phyloP scores from a whole-genome alignment of 2,888 invertebrate species.

The Liopterus haemorrhoidalis region DNA sequence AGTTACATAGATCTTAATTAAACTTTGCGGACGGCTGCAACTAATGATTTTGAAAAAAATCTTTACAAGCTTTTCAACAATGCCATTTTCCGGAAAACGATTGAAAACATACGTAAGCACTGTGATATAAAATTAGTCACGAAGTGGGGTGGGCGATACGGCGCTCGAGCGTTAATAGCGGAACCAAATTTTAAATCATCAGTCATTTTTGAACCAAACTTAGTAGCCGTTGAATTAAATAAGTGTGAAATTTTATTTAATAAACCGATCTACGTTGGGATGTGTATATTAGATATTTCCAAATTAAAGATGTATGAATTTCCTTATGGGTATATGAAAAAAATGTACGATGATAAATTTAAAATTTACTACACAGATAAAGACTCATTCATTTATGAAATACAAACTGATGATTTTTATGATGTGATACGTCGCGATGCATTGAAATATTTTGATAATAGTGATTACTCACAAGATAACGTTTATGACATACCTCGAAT shows the following conservation, averaged over 20 bases:
- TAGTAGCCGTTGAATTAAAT: constrained; percentile 36
- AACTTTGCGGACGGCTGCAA: constrained; percentile 31
- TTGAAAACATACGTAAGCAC: constrained; percentile 40
- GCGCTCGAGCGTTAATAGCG: constrained; percentile 34
- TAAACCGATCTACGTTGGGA: constrained; percentile 40
- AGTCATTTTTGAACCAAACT: constrained; percentile 36
- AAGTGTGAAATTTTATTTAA: constrained; percentile 31
- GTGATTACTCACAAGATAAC: constrained; percentile 28
- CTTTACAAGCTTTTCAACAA: constrained; percentile 41
- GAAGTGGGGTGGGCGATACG: constrained; percentile 33
- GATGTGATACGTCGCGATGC: constrained; percentile 27
- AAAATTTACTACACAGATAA: constrained; percentile 32
- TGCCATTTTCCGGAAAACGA: constrained; percentile 36
- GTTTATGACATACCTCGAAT: constrained; percentile 26
- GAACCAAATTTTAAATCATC: constrained; percentile 34
- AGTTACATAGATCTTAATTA: constrained; percentile 42
- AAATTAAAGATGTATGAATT: constrained; percentile 40
- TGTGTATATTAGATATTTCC: constrained; percentile 38
- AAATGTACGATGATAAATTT: constrained; percentile 31
- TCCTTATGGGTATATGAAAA: constrained; percentile 36
- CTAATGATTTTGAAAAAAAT: constrained; percentile 29
- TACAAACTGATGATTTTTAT: constrained; percentile 38
- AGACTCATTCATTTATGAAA: constrained; percentile 30
- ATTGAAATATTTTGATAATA: constrained; percentile 34
- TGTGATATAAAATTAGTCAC: constrained; percentile 35